Evolutionary conservation across 2,113 vertebrate genomes (phyloP).

Genomic region (Oryzias curvinotus): DNA sequence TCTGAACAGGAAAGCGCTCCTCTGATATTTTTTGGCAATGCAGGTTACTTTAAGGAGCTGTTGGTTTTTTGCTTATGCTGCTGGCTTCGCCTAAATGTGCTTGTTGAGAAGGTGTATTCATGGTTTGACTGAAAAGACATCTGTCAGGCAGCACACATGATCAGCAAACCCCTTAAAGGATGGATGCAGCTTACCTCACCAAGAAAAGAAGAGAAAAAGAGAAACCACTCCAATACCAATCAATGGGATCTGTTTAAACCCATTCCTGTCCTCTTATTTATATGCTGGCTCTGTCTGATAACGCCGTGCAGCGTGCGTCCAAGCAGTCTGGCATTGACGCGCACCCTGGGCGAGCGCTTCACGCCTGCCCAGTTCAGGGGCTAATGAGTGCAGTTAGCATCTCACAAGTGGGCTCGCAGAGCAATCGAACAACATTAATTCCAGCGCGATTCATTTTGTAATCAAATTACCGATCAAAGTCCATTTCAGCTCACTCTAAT

Average conservation of each 20-base stretch:
- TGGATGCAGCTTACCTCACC: constrained; percentile 33
- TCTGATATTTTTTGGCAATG: constrained; percentile 23
- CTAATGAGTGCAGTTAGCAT: constrained; percentile 70
- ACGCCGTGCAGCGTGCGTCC: constrained; percentile 53
- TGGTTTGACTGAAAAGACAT: constrained; percentile 47
- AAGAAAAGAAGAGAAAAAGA: constrained; percentile 31
- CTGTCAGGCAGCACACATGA: constrained; percentile 35
- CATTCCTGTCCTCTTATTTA: constrained; percentile 62
- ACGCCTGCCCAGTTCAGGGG: constrained; percentile 63
- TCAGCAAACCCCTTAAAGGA: neutral
- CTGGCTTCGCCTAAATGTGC: constrained; percentile 57
- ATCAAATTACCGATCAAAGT: constrained; percentile 64
- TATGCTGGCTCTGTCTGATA: constrained; percentile 64
- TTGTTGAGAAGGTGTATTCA: constrained; percentile 53
- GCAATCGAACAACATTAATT: constrained; percentile 71
- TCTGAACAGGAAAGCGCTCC: neutral
- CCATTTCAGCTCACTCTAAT: constrained; percentile 38
- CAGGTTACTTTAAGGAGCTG: constrained; percentile 45
- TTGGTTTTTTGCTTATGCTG: constrained; percentile 28
- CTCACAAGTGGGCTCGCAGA: constrained; percentile 48
- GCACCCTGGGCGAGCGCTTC: constrained; percentile 53
- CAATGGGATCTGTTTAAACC: constrained; percentile 70
- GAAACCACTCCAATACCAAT: constrained; percentile 64
- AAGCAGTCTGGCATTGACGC: constrained; percentile 54
- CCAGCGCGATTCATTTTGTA: constrained; percentile 59